These are phyloP conservation scores for Archivesica marissinica DNA, from an alignment of 1,140 invertebrate genomes.

Conservation along the genomic window DNA sequence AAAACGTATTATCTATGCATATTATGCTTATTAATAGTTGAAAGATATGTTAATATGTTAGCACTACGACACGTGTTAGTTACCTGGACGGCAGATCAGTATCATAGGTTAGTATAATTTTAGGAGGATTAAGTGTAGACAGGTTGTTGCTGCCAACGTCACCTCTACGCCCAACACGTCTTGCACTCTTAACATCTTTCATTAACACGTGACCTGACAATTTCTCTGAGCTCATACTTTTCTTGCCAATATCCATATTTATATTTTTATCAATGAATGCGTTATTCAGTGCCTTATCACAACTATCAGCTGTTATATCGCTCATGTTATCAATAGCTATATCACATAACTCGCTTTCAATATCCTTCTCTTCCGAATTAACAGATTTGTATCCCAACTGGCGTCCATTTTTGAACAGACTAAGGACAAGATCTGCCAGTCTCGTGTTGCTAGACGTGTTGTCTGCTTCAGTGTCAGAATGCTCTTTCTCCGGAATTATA, in stretches of 20 bases:
- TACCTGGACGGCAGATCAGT: constrained; percentile 23
- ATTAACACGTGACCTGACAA: no score
- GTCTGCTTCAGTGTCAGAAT: not conserved
- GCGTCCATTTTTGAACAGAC: constrained; percentile 28
- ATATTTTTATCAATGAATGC: constrained; percentile 12
- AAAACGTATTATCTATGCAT: no score
- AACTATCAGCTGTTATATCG: not conserved
- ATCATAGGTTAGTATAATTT: constrained; percentile 43
- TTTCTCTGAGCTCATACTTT: no score
- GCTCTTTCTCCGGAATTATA: not conserved
- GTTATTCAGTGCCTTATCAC: constrained; percentile 20
- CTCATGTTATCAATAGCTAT: constrained; percentile 37
- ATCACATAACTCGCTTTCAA: constrained; percentile 1
- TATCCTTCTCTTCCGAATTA: constrained; percentile 19
- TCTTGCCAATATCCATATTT: no score
- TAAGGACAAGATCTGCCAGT: constrained; percentile 46
- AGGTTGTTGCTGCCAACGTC: no score
- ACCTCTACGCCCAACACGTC: no score
- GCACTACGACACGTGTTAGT: not conserved
- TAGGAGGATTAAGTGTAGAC: not conserved
- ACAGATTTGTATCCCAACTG: constrained; percentile 40
- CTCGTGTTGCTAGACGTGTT: not conserved
- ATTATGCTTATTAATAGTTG: no score
- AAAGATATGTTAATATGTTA: no score
- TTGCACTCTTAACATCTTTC: no score